Conservation (phyloP, 1,140 invertebrate species). For the Steinernema khuongi region DNA sequence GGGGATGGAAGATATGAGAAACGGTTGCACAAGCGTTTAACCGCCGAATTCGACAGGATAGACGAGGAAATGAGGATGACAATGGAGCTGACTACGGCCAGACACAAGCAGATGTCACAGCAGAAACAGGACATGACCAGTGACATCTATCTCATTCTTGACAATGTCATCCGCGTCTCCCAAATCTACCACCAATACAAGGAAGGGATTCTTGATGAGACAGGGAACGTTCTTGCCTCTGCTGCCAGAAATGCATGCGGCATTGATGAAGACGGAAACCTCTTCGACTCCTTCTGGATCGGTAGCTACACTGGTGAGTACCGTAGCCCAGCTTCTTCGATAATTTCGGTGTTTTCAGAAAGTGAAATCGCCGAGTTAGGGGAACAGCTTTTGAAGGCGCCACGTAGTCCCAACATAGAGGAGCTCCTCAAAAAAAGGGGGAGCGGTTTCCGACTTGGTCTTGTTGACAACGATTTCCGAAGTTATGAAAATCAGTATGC, state of each 20-base stretch:
- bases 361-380: neutral
- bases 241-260: neutral
- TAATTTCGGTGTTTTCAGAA: slow-evolving; percentile 5
- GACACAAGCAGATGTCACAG: neutral
- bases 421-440: neutral
- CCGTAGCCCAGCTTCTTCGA: neutral
- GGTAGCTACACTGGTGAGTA: neutral
- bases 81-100: neutral
- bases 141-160: neutral
- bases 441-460: slow-evolving; percentile 4
- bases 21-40: neutral
- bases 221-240: neutral
- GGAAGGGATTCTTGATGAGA: neutral
- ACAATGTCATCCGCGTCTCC: neutral
- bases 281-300: slow-evolving; percentile 28
- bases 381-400: neutral
- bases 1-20: slow-evolving; percentile 15
- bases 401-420: neutral
- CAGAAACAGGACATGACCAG: neutral
- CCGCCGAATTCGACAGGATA: neutral
- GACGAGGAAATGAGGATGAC: neutral
- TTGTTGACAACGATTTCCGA: slow-evolving; percentile 14
- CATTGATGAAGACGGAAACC: neutral
- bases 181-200: slow-evolving; percentile 8
- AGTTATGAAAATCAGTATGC: slow-evolving; percentile 25